phyloP scores from a whole-genome alignment of 2,888 invertebrate species.

The Apotomis turbidana region DNA sequence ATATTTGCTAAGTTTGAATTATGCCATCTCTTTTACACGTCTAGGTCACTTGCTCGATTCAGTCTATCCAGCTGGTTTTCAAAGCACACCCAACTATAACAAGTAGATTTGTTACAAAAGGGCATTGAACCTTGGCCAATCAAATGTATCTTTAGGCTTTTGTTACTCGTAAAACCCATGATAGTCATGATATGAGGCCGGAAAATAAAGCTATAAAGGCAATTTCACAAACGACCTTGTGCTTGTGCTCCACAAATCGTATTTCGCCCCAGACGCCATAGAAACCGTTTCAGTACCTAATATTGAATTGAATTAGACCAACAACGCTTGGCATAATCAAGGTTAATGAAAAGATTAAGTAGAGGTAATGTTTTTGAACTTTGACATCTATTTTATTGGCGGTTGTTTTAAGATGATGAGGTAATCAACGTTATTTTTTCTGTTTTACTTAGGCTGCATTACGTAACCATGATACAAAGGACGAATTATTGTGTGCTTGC shows the following conservation, averaged over 20 bases:
- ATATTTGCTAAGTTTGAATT: not conserved
- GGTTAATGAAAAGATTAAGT: conserved; percentile 40
- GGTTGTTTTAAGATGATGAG: conserved; percentile 13
- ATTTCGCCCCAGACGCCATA: conserved; percentile 49
- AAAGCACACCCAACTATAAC: not conserved
- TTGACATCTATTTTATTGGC: conserved; percentile 33
- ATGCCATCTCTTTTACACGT: conserved; percentile 1
- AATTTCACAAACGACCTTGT: conserved; percentile 53
- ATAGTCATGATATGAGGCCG: conserved; percentile 1
- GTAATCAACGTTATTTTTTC: not conserved
- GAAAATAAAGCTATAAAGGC: conserved; percentile 33
- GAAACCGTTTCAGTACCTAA: conserved; percentile 40
- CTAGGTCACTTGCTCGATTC: not conserved
- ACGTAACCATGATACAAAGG: not conserved
- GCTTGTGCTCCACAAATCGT: conserved; percentile 50
- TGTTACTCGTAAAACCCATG: conserved; percentile 26
- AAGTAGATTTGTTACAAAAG: not conserved
- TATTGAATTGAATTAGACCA: conserved; percentile 32
- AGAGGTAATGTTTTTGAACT: conserved; percentile 30
- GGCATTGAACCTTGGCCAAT: conserved; percentile 19
- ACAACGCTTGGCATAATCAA: conserved; percentile 31
- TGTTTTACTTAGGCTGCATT: not conserved
- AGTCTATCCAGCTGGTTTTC: not conserved
- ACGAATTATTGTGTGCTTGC: too few species aligned
- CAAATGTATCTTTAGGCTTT: conserved; percentile 25